Evolutionary conservation across 2,797 vertebrate species (phyloP).

Genomic region (Enteromius anoplus): DNA sequence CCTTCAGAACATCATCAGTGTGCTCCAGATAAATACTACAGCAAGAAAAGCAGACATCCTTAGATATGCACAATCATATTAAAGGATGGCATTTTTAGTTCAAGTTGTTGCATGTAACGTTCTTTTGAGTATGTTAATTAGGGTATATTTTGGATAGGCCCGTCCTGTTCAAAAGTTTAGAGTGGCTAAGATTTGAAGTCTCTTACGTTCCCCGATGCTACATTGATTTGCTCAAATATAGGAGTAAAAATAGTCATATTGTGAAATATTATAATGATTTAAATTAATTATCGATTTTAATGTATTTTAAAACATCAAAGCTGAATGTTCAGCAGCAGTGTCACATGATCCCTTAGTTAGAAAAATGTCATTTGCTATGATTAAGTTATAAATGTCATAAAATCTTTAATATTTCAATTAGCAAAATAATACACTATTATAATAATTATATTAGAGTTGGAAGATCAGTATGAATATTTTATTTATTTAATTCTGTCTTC

Average conservation of each 20-base stretch:
- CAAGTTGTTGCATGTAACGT: not conserved
- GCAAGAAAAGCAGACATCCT: not conserved
- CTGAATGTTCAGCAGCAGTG: not conserved
- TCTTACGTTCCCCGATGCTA: not conserved
- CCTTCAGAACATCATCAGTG: slow-evolving; percentile 85
- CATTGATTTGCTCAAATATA: not conserved
- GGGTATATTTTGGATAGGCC: not conserved
- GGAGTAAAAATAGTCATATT: not conserved
- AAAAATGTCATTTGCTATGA: not conserved
- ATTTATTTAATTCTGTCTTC: not conserved
- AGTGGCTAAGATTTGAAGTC: not conserved
- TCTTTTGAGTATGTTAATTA: not conserved
- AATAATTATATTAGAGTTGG: not conserved
- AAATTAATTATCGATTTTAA: not conserved
- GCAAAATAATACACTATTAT: not conserved
- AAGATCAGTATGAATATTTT: slow-evolving; percentile 8
- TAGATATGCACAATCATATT: not conserved
- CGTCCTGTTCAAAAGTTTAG: not conserved
- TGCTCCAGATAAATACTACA: slow-evolving; percentile 89
- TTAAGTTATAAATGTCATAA: not conserved
- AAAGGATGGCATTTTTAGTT: not conserved
- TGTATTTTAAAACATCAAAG: not conserved
- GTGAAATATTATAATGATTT: not conserved
- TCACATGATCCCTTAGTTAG: not conserved
- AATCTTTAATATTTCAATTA: slow-evolving; percentile 11